These are phyloP conservation scores for Pachyuromys duprasi DNA, from an alignment of 2,797 vertebrate genomes.

Conservation along the genomic window DNA sequence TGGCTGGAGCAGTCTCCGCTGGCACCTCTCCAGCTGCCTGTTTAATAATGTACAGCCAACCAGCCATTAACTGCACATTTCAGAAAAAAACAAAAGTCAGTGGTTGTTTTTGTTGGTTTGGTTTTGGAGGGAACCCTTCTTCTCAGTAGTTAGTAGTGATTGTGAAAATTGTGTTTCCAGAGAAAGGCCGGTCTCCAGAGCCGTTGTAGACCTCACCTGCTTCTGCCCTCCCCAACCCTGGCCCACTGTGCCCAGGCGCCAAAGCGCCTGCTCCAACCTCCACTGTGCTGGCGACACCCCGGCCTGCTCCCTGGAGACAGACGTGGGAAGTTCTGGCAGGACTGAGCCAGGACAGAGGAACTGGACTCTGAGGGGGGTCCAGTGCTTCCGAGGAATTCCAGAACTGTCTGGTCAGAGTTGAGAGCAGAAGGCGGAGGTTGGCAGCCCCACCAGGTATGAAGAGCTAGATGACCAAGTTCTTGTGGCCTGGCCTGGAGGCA, in stretches of 20 bases:
- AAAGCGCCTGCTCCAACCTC: slow-evolving; percentile 4
- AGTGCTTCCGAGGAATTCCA: slow-evolving; percentile 59
- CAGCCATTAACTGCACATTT: slow-evolving; percentile 82
- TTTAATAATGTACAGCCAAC: slow-evolving; percentile 86
- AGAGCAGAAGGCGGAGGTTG: background rate
- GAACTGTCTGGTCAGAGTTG: background rate
- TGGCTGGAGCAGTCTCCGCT: slow-evolving; percentile 75
- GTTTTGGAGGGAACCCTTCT: background rate
- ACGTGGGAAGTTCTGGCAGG: background rate
- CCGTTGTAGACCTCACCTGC: slow-evolving; percentile 37
- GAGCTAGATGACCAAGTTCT: background rate
- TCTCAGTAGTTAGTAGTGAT: slow-evolving; percentile 41
- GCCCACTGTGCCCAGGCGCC: background rate
- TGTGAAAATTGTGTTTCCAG: slow-evolving; percentile 73
- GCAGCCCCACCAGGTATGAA: background rate
- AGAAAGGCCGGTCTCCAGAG: slow-evolving; percentile 28
- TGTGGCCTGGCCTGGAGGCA: background rate
- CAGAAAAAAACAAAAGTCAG: slow-evolving; percentile 29
- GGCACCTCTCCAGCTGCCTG: slow-evolving; percentile 81
- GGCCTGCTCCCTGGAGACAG: background rate
- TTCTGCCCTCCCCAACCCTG: background rate
- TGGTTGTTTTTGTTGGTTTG: slow-evolving; percentile 66
- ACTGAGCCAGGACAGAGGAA: background rate
- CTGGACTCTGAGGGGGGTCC: background rate
- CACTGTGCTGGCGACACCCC: background rate